Base-by-base conservation (phyloP, 2,113 vertebrate genomes). In the Antigone vipio region DNA sequence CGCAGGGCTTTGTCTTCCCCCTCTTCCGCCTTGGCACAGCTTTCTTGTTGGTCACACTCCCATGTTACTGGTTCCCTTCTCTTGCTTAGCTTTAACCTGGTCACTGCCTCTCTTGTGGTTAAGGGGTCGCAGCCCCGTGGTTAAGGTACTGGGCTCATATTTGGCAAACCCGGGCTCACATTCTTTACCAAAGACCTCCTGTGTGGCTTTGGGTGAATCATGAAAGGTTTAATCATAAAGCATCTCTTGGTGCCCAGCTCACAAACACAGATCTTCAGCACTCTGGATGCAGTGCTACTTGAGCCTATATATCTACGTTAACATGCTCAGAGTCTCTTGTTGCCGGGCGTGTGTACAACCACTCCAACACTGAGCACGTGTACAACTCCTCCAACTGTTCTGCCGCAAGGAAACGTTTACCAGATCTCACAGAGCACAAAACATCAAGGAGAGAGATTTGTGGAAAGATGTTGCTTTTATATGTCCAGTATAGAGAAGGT, bases 361-460 rank as follows among this genome's bases (percentile, higher is more conserved):
- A 53, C 27, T 18, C 55, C 67, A 86, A 4, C 0, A 0, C 12
- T 16, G 40, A 80, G 76, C 76, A 53, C 3, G 0, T 1, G 7
- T 12, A 15, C 42, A 74, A 26, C 40, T 42, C 19, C 58, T n/a
- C 49, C 49, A 69, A 8, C 40, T 18, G 2, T 12, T 76, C 80
- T 86, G 45, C 74, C 78, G 67, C 58, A 27, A 58, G 74, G 49
- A 64, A 66, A 56, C 22, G 6, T 76, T 76, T 50, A 42, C 27
- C 62, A 73, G 85, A 79, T 69, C 62, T 49, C 71, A 73, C 74
- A 40, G 6, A 52, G 49, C 58, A 69, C 49, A 45, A 56, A 87
- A 26, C 11, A 38, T 53, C 27, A 64, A 40, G 80, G 27, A 68
- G 35, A 35, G 29, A 76, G 77, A 63, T 52, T 52, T 71, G 38